Conservation (phyloP, 1,140 invertebrate genomes). For the Arctopsyche grandis region DNA sequence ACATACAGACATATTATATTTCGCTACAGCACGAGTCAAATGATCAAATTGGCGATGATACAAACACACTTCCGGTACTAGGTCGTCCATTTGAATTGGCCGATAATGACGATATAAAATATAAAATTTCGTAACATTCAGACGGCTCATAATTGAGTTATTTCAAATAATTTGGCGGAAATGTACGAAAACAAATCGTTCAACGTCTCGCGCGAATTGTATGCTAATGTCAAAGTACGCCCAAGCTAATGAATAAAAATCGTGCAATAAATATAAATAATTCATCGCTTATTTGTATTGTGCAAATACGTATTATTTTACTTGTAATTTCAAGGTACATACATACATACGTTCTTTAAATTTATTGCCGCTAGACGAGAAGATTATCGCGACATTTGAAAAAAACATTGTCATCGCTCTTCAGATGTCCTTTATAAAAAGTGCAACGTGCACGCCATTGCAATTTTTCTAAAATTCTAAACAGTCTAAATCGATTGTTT, state of each 20-base stretch:
- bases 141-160: not conserved
- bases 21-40: too few relatives aligned
- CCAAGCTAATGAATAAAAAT: constrained; percentile 20
- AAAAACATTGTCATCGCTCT: not conserved
- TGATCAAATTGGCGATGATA: too few relatives aligned
- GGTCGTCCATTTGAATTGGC: too few relatives aligned
- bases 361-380: not conserved
- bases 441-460: not conserved
- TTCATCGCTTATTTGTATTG: constrained; percentile 1
- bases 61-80: too few relatives aligned
- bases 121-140: too few relatives aligned
- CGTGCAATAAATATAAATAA: constrained; percentile 21
- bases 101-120: too few relatives aligned
- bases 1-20: too few relatives aligned
- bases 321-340: too few relatives aligned
- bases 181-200: constrained; percentile 6
- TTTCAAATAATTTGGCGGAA: not conserved
- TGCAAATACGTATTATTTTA: not conserved
- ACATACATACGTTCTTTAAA: not conserved
- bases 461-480: not conserved
- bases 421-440: constrained; percentile 23
- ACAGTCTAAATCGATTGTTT: not conserved
- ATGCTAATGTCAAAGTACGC: not conserved
- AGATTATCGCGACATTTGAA: not conserved
- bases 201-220: constrained; percentile 11